Evolutionary conservation across 2,113 vertebrate genomes (phyloP), one percentile per base, ranked within the genome.

Genomic region (Prietella phreatophila): DNA sequence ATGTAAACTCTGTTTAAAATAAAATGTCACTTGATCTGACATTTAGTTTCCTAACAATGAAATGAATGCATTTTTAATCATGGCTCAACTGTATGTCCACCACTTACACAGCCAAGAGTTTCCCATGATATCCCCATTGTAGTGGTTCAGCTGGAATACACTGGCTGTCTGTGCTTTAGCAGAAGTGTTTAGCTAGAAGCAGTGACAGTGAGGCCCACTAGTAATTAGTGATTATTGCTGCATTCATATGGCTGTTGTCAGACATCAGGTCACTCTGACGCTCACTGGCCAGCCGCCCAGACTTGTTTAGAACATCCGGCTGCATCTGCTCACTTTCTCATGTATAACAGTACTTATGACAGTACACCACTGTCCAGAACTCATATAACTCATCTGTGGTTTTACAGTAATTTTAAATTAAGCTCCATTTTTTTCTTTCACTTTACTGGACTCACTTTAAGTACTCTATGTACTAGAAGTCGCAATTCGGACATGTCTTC

Each of bases 271-370:
- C 69, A 83, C n/a, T 20, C 19, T 2, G 42, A 83, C 20, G 0
- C 15, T 8, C 55, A 13, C 69, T 83, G 81, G 86, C 69, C 36
- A 25, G 4, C 20, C 7, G 56, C 86, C 82, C n/a, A 0, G 69
- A 39, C 86, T 27, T 87, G 67, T 87, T 76, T 83, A 42, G 22
- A 87, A 73, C 67, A 87, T 83, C 86, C 79, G 63, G 65, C n/a
- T 5, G 27, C 2, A n/a, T 36, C 69, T 69, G 20, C 50, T 75
- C 67, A 75, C 36, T 83, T 83, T 61, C 80, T 78, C 42, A 84
- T 78, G 47, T 60, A 60, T 60, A 3, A 33, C 27, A 56, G 78
- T 56, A 80, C 13, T 17, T 22, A 47, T 47, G 20, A 27, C 75
- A 71, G 33, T 25, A 55, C 63, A 73, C 82, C 47, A 17, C 30